A percentile compares a stretch with the other conserved stretches of the same genome.
Evolutionary conservation across 2,797 vertebrate species (phyloP).

Genomic region (Lemur catta): DNA sequence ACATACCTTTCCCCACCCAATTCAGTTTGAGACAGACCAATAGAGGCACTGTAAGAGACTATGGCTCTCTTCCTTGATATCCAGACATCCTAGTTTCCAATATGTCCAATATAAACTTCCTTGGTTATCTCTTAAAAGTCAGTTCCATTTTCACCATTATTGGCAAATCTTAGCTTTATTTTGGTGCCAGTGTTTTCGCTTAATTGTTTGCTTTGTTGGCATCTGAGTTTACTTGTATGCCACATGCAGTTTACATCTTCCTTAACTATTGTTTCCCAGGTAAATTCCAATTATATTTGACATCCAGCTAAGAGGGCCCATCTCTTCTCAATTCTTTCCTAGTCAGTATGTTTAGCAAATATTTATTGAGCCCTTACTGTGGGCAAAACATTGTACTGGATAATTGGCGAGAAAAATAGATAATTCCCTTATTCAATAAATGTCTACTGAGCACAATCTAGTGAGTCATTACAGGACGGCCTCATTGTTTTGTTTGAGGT

Average conservation of each 20-base stretch:
- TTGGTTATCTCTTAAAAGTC: slow-evolving; percentile 61
- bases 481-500: slow-evolving; percentile 59
- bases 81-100: too few relatives aligned
- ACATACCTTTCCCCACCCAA: too few relatives aligned
- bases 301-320: slow-evolving; percentile 52
- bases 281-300: slow-evolving; percentile 66
- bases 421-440: slow-evolving; percentile 44
- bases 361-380: slow-evolving; percentile 53
- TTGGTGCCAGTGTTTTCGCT: slow-evolving; percentile 72
- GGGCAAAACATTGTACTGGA: slow-evolving; percentile 39
- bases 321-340: slow-evolving; percentile 65
- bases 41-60: too few relatives aligned
- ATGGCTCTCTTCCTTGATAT: too few relatives aligned
- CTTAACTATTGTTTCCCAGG: slow-evolving; percentile 53
- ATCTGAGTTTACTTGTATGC: slow-evolving; percentile 68
- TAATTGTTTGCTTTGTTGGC: slow-evolving; percentile 70
- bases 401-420: slow-evolving; percentile 47
- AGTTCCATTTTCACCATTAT: slow-evolving; percentile 57
- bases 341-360: slow-evolving; percentile 60
- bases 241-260: slow-evolving; percentile 65
- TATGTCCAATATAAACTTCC: slow-evolving; percentile 65
- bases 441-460: slow-evolving; percentile 70
- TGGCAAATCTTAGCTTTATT: slow-evolving; percentile 69
- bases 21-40: too few relatives aligned
- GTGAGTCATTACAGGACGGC: slow-evolving; percentile 53